Percentiles rank a stretch among this genome's conserved stretches.
Evolutionary conservation across 2,888 invertebrate genomes (phyloP).

Genomic region (Arctia plantaginis): DNA sequence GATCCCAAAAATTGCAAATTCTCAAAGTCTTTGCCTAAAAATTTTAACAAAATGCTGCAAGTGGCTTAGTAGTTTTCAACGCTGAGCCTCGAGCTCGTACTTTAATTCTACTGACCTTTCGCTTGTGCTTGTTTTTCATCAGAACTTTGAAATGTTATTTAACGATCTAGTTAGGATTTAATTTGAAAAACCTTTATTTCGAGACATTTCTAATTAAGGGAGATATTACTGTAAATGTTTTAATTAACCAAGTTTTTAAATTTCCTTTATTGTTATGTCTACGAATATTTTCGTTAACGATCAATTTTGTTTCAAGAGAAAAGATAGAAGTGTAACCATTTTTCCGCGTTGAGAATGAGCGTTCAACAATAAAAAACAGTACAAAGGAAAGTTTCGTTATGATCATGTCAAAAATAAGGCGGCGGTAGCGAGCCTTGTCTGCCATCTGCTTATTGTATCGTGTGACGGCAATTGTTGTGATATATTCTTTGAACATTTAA

Average conservation of each 20-base stretch:
- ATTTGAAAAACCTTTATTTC: conserved; percentile 26
- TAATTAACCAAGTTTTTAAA: conserved; percentile 1
- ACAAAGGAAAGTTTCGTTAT: conserved; percentile 11
- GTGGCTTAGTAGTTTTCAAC: conserved; percentile 4
- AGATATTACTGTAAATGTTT: conserved; percentile 30
- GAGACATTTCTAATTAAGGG: conserved; percentile 28
- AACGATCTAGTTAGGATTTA: conserved; percentile 22
- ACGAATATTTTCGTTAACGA: conserved; percentile 4
- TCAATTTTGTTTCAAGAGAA: conserved; percentile 3
- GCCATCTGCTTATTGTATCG: conserved; percentile 7
- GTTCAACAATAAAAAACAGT: neutral
- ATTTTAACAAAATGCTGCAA: conserved; percentile 1
- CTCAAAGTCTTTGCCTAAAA: neutral
- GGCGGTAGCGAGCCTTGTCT: conserved; percentile 7
- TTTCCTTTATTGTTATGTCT: conserved; percentile 21
- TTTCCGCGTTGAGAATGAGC: conserved; percentile 3
- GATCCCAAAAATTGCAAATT: conserved; percentile 13
- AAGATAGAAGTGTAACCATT: conserved; percentile 14
- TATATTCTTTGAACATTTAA: neutral
- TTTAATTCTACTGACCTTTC: conserved; percentile 25
- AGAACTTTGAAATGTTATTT: conserved; percentile 29
- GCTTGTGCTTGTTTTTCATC: conserved; percentile 33
- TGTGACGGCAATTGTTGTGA: neutral
- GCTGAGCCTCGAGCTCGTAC: neutral
- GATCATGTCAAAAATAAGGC: conserved; percentile 12